Percentiles rank a stretch among this genome's conserved stretches.
Evolutionary conservation across 2,113 vertebrate genomes (phyloP).

Genomic region (Mionectes macconnelli): DNA sequence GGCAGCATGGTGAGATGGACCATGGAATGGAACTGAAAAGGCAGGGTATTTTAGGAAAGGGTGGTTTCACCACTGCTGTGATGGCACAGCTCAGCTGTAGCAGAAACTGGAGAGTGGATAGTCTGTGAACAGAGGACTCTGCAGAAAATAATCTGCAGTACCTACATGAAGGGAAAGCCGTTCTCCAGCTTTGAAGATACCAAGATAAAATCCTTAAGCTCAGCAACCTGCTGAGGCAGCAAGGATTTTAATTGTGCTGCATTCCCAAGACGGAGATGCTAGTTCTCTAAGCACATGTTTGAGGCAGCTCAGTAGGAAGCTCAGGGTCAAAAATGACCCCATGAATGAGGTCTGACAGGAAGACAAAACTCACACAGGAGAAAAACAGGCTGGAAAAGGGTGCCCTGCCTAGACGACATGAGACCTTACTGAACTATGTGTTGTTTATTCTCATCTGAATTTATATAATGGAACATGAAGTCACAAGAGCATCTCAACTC

Average conservation of each 20-base stretch:
- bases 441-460: neutral
- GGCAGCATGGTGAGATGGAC: neutral
- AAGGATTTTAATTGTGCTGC: neutral
- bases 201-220: neutral
- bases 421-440: neutral
- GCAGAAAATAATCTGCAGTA: neutral
- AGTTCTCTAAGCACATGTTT: neutral
- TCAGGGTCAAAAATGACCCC: neutral
- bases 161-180: neutral
- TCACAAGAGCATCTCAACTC: neutral
- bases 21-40: neutral
- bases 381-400: neutral
- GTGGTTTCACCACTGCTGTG: neutral
- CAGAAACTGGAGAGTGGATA: neutral
- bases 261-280: neutral
- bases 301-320: neutral
- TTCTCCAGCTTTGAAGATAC: neutral
- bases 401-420: neutral
- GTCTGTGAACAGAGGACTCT: neutral
- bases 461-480: neutral
- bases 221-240: neutral
- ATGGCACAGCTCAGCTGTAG: neutral
- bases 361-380: neutral
- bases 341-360: neutral
- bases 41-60: neutral